phyloP scores from a whole-genome alignment of 2,797 vertebrate species.

The Zonotrichia albicollis region DNA sequence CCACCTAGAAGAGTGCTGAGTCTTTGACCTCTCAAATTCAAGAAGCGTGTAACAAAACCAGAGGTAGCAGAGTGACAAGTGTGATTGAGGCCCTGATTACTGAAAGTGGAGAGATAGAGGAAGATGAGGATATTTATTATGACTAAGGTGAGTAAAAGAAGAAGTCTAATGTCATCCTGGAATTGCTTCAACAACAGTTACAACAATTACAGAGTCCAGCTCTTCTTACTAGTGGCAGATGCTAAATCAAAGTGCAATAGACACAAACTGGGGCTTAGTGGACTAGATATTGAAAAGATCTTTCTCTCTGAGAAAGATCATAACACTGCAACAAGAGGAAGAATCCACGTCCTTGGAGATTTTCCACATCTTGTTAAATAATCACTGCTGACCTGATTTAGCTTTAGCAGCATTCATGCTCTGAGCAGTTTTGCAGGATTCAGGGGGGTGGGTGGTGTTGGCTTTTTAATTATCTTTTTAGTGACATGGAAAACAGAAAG shows the following conservation, averaged over 20 bases:
- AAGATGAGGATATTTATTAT: background rate
- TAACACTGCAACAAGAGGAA: background rate
- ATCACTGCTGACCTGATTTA: background rate
- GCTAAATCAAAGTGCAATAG: background rate
- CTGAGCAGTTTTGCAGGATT: background rate
- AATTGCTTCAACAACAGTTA: background rate
- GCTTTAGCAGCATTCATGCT: background rate
- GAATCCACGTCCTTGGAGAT: background rate
- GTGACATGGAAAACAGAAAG: background rate
- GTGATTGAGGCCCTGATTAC: background rate
- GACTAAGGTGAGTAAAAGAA: background rate
- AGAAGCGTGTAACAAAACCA: background rate
- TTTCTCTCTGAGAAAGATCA: background rate
- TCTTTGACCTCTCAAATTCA: background rate
- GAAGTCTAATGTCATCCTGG: background rate
- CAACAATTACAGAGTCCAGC: background rate
- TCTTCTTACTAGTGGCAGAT: background rate
- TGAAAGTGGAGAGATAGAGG: background rate
- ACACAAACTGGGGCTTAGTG: background rate
- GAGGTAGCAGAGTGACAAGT: background rate
- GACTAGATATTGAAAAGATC: background rate
- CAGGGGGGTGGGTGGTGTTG: accelerated
- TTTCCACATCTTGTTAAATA: background rate
- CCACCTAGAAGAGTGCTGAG: background rate
- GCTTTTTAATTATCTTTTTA: background rate